Conservation (phyloP, 2,888 invertebrate genomes). For the Nasonia oneida region DNA sequence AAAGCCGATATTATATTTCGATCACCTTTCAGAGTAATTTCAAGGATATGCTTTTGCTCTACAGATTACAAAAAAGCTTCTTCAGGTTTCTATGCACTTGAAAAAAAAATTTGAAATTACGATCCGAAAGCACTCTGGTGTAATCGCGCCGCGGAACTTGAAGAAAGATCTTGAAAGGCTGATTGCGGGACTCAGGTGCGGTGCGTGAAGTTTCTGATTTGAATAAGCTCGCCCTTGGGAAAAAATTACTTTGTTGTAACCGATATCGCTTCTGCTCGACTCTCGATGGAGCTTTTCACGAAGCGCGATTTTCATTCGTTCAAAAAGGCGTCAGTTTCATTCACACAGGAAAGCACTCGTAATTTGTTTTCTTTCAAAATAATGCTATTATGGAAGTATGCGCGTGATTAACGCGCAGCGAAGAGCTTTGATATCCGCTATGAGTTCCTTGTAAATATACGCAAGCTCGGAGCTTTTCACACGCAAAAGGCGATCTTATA, state of each 20-base stretch:
- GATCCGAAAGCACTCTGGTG: not conserved
- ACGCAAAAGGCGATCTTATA: not conserved
- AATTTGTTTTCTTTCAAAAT: not conserved
- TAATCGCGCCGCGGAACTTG: not conserved
- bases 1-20: too few species aligned
- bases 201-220: not conserved
- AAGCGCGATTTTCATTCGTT: not conserved
- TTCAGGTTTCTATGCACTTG: too few species aligned
- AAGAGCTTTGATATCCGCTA: not conserved
- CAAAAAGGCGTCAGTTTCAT: not conserved
- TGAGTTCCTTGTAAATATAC: not conserved
- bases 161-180: not conserved
- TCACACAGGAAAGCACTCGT: not conserved
- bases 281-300: not conserved
- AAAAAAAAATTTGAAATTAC: not conserved
- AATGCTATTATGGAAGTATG: not conserved
- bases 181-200: not conserved
- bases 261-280: not conserved
- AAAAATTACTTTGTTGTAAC: not conserved
- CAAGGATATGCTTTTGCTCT: too few species aligned
- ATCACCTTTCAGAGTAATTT: too few species aligned
- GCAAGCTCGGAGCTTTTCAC: not conserved
- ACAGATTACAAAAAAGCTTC: too few species aligned
- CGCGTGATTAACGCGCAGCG: not conserved
- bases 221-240: conserved; percentile 5